Conservation (phyloP, 2,888 invertebrate species). For the Heterodera filipjevi region DNA sequence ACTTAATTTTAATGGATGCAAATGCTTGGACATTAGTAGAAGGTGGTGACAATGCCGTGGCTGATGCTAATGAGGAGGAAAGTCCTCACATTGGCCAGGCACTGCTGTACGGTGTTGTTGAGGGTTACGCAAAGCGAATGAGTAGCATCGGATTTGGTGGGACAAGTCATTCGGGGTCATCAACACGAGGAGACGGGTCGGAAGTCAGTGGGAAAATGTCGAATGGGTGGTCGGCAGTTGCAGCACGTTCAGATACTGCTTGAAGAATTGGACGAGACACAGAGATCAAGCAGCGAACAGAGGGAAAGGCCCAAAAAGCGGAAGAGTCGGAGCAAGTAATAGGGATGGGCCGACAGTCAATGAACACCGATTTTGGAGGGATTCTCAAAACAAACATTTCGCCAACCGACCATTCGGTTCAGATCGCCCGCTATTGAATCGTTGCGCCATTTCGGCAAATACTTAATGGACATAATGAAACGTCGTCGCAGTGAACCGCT, state of each 20-base stretch:
- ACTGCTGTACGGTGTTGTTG: constrained; percentile 20
- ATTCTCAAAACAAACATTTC: neutral
- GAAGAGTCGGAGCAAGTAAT: constrained; percentile 28
- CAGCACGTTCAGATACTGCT: constrained; percentile 12
- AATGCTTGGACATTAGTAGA: constrained; percentile 62
- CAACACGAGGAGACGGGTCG: neutral
- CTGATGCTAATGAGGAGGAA: constrained; percentile 18
- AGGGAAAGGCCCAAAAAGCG: constrained; percentile 7
- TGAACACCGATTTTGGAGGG: no score
- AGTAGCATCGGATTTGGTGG: constrained; percentile 2
- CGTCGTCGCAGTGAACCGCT: constrained; percentile 21
- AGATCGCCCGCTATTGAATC: constrained; percentile 62
- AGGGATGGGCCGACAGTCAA: no score
- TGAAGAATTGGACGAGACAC: constrained; percentile 1
- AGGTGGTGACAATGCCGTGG: constrained; percentile 40
- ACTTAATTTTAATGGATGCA: constrained; percentile 40
- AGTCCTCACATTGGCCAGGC: neutral
- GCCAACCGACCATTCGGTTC: neutral
- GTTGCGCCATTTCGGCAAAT: constrained; percentile 52
- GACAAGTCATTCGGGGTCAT: constrained; percentile 14
- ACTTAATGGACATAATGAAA: constrained; percentile 45
- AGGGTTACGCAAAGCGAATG: constrained; percentile 14
- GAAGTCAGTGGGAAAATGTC: constrained; percentile 7
- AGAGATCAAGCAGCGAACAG: neutral
- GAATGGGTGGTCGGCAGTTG: neutral